These are phyloP conservation scores for Perca schrenkii DNA, from an alignment of 2,113 vertebrate genomes.

Conservation along the genomic window DNA sequence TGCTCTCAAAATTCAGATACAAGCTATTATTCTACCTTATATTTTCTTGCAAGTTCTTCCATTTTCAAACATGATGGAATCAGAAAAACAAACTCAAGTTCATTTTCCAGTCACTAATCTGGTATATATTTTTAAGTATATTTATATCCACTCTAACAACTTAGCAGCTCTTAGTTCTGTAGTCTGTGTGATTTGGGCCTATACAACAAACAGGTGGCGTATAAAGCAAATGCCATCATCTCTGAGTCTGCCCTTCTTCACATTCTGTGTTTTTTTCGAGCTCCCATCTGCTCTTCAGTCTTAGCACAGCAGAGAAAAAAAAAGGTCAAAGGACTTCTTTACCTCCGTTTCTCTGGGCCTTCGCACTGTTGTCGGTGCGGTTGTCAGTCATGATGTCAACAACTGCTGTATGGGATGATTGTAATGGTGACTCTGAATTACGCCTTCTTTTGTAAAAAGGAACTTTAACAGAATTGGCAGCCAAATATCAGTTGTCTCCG, in stretches of 20 bases:
- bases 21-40: not conserved
- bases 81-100: not conserved
- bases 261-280: constrained; percentile 38
- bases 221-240: constrained; percentile 58
- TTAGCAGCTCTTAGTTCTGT: constrained; percentile 30
- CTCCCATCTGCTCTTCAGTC: constrained; percentile 50
- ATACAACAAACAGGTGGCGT: constrained; percentile 55
- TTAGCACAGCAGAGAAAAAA: constrained; percentile 23
- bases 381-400: constrained; percentile 22
- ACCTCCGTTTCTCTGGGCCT: constrained; percentile 32
- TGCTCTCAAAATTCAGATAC: too few species aligned
- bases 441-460: not conserved
- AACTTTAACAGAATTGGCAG: constrained; percentile 31
- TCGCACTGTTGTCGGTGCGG: not conserved
- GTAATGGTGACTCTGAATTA: constrained; percentile 1
- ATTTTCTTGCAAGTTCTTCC: not conserved
- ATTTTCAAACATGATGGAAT: not conserved
- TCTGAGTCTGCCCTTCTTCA: constrained; percentile 39
- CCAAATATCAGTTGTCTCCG: constrained; percentile 45
- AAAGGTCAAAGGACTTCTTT: constrained; percentile 36
- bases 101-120: constrained; percentile 4
- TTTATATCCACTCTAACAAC: constrained; percentile 26
- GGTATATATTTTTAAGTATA: constrained; percentile 1
- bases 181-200: constrained; percentile 33
- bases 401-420: not conserved